Conservation (phyloP, 2,888 invertebrate genomes). For the Rotaria sp. region DNA sequence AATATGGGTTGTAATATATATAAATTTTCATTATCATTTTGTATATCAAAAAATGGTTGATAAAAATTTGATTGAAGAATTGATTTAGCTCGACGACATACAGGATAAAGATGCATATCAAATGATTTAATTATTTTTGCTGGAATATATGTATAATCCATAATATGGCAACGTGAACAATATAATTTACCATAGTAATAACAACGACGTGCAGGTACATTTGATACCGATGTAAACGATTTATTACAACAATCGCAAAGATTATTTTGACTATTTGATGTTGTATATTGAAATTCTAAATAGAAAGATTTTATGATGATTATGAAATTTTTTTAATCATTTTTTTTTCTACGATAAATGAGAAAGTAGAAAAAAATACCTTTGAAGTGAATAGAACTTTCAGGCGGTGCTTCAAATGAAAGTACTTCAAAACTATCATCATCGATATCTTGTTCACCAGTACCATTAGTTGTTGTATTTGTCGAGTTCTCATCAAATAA, state of each 20-base stretch:
- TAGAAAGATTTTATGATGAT: too few species aligned
- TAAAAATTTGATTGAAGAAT: neutral
- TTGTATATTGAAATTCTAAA: slow-evolving; percentile 24
- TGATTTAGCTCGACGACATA: slow-evolving; percentile 20
- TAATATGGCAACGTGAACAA: neutral
- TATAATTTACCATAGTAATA: slow-evolving; percentile 16
- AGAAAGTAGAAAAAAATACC: neutral
- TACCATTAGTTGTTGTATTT: neutral
- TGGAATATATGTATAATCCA: neutral
- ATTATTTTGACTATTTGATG: neutral
- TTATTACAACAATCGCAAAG: neutral
- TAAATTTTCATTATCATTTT: slow-evolving; percentile 16
- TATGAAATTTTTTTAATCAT: neutral
- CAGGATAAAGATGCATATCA: neutral
- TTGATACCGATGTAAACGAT: neutral
- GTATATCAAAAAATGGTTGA: neutral
- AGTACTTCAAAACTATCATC: slow-evolving; percentile 8
- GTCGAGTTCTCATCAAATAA: neutral
- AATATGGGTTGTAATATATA: neutral
- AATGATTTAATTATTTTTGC: neutral
- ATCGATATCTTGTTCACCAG: neutral
- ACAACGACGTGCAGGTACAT: neutral
- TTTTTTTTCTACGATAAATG: neutral
- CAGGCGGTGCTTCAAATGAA: neutral
- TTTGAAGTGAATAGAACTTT: neutral